Evolutionary conservation across 2,888 invertebrate genomes (phyloP).

Genomic region (Hecatera dysodea): DNA sequence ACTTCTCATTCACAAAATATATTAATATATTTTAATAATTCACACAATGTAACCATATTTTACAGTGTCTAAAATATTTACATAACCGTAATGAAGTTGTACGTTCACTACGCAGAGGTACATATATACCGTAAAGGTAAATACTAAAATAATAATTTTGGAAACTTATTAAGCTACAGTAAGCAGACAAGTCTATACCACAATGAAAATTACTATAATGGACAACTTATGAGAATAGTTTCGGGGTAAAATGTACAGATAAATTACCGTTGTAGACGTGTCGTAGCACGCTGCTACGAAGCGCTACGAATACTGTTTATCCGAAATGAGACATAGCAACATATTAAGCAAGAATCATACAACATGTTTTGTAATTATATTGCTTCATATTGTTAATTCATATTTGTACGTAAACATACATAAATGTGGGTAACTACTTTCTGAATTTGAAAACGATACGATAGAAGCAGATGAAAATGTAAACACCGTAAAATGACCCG

Average conservation of each 20-base stretch:
- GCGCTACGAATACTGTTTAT: slow-evolving; percentile 41
- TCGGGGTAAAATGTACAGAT: slow-evolving; percentile 23
- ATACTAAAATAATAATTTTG: slow-evolving; percentile 24
- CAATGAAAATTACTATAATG: slow-evolving; percentile 38
- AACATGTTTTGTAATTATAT: background rate
- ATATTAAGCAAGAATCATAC: background rate
- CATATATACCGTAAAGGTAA: slow-evolving; percentile 19
- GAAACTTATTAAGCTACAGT: slow-evolving; percentile 29
- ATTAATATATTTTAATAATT: slow-evolving; percentile 63
- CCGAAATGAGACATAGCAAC: slow-evolving; percentile 3
- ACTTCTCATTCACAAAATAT: slow-evolving; percentile 59
- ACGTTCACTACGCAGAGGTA: slow-evolving; percentile 19
- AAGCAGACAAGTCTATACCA: slow-evolving; percentile 31
- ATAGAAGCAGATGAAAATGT: slow-evolving; percentile 44
- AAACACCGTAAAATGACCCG: slow-evolving; percentile 69
- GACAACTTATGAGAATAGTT: slow-evolving; percentile 34
- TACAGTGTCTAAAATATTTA: slow-evolving; percentile 32
- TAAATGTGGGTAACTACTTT: background rate
- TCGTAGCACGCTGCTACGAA: slow-evolving; percentile 45
- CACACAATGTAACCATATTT: slow-evolving; percentile 44
- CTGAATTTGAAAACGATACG: slow-evolving; percentile 20
- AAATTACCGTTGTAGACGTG: slow-evolving; percentile 36
- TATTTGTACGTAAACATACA: background rate
- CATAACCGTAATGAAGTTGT: slow-evolving; percentile 32
- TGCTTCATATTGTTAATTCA: background rate